Conservation (phyloP, 2,113 vertebrate species). For the Phyllopteryx taeniolatus region DNA sequence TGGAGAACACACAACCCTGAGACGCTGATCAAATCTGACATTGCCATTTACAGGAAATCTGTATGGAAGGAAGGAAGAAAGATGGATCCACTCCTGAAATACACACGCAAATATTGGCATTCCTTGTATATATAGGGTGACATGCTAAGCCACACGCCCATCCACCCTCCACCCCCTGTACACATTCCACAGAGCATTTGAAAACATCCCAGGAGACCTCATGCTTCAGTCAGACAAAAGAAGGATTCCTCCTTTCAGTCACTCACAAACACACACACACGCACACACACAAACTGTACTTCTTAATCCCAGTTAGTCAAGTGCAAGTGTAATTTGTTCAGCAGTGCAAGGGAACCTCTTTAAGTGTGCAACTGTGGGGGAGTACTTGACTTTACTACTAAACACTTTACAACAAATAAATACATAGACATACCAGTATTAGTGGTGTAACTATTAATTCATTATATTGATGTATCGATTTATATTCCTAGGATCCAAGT, state of each 20-base stretch:
- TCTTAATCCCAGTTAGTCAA: slow-evolving; percentile 10
- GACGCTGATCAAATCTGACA: not conserved
- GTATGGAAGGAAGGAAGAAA: not conserved
- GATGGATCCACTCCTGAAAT: slow-evolving; percentile 20
- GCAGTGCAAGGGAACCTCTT: not conserved
- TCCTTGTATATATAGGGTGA: slow-evolving; percentile 53
- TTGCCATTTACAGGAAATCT: not conserved
- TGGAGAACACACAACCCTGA: not conserved
- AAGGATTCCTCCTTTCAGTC: slow-evolving; percentile 45
- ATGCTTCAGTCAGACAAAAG: slow-evolving; percentile 64
- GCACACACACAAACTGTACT: not conserved
- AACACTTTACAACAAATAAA: not conserved
- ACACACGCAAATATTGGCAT: slow-evolving; percentile 60
- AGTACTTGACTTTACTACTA: not conserved
- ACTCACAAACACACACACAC: not conserved
- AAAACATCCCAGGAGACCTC: slow-evolving; percentile 67
- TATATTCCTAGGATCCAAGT: too few species aligned
- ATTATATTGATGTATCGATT: too few species aligned
- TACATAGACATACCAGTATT: not conserved
- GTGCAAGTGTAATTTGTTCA: not conserved
- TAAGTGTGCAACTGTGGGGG: not conserved
- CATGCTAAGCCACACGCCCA: slow-evolving; percentile 14
- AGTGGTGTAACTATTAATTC: too few species aligned
- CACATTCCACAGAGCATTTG: slow-evolving; percentile 73
- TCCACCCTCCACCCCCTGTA: slow-evolving; percentile 7